Conservation (phyloP, 2,113 vertebrate species). For the Onychostruthus taczanowskii region DNA sequence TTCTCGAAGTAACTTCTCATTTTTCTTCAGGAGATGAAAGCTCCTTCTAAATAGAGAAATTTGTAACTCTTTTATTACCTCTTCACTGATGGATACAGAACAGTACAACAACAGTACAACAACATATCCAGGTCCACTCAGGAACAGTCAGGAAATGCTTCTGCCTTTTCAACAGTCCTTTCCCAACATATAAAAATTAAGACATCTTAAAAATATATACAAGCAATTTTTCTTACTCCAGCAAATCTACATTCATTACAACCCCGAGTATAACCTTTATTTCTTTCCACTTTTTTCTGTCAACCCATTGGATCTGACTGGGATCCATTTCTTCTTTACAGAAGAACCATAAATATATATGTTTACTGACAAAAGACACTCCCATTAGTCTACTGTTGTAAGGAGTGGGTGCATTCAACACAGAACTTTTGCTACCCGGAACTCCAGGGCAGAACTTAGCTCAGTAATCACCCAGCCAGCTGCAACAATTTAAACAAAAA, state of each 20-base stretch:
- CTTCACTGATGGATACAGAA: constrained; percentile 36
- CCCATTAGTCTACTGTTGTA: neutral
- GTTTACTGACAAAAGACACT: neutral
- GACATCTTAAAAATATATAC: neutral
- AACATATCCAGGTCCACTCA: constrained; percentile 41
- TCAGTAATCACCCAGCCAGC: neutral
- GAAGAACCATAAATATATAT: neutral
- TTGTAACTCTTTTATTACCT: constrained; percentile 61
- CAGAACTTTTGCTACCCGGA: neutral
- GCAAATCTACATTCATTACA: neutral
- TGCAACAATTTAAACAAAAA: constrained; percentile 11
- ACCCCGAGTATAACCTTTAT: neutral
- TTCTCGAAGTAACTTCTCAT: constrained; percentile 96
- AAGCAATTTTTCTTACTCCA: neutral
- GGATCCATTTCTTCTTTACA: neutral
- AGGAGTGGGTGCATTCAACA: neutral
- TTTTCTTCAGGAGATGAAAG: constrained; percentile 98
- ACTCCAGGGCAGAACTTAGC: neutral
- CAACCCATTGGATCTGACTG: neutral
- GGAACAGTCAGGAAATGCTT: neutral
- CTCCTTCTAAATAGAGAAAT: constrained; percentile 84
- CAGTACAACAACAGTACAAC: neutral
- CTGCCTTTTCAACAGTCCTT: constrained; percentile 35
- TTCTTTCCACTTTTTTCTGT: neutral
- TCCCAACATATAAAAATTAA: constrained; percentile 50